Conservation (phyloP, 2,113 vertebrate species). For the Sminthopsis crassicaudata region DNA sequence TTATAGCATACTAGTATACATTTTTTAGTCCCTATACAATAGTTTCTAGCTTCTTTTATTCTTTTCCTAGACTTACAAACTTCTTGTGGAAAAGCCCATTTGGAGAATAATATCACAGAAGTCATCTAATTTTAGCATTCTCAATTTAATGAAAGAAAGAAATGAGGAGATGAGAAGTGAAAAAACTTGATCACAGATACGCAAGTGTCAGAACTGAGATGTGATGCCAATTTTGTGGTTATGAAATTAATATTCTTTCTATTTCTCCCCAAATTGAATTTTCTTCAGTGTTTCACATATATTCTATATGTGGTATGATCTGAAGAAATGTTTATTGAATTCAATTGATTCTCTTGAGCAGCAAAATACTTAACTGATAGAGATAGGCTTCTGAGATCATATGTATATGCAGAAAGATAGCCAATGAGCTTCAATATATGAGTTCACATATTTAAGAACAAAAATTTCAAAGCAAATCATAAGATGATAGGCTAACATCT, state of each 20-base stretch:
- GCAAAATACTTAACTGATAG: background rate
- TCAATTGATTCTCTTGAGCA: background rate
- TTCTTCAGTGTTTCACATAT: background rate
- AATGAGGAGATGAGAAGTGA: background rate
- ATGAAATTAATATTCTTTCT: background rate
- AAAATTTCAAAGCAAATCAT: background rate
- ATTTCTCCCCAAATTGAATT: background rate
- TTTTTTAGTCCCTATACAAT: background rate
- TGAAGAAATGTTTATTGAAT: background rate
- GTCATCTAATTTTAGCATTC: background rate
- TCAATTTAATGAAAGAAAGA: background rate
- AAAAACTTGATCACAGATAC: background rate
- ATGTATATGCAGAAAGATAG: background rate
- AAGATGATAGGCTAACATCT: background rate
- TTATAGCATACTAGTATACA: background rate
- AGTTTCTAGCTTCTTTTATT: background rate
- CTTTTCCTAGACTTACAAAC: background rate
- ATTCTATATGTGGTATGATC: background rate
- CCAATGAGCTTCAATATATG: background rate
- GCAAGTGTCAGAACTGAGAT: background rate
- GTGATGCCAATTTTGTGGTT: background rate
- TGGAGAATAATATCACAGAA: background rate
- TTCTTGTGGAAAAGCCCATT: background rate
- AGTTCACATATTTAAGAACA: background rate
- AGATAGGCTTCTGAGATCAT: background rate